Evolutionary conservation across 1,140 invertebrate species (phyloP), one percentile per base, ranked within the genome.

Genomic region (Drosophila fuyamai): DNA sequence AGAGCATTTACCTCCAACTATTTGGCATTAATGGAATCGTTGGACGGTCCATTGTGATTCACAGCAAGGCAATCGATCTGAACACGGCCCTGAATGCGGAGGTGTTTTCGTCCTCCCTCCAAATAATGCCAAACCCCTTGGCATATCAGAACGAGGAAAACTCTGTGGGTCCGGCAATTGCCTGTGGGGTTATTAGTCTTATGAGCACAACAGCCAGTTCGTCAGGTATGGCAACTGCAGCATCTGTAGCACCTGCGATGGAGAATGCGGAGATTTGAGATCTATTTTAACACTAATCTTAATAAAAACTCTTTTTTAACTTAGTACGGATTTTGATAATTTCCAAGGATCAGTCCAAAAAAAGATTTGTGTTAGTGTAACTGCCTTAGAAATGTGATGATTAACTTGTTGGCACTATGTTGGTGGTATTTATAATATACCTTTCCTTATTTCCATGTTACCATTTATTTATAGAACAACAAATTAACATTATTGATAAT

Each of bases 21-120:
- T 92, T 92, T 56, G 92, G 92, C 5, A 84, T 90, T 1, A 90
- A 90, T 62, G 92, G 92, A 18, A 92, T 92, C n/a, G 73, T 92
- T 1, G 92, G 92, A 0, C 90, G 92, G 14, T 88, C 92, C 13
- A 65, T 92, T 27, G 92, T 92, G 8, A 81, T 92, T 2, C 92
- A 92, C 55, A 86, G 83, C 47, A 92, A 92, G 36, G 88, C 92
- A 1, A 92, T 92, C 16, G 92, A 92, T 62, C 62, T 90, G 18
- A 92, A 92, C 56, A 89, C 76, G 0, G 84, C 79, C 2, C 61
- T 92, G 2, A 92, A 92, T 67, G 92, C 92, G 1, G 92, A 92
- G 53, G 83, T 92, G 0, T 92, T 92, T 40, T 91, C 91, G 4
- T 82, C 90, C 10, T 62, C 92, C 8, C 47, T 86, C 0, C 63